phyloP scores from a whole-genome alignment of 1,140 invertebrate genomes.

The Trinorchestia longiramus region DNA sequence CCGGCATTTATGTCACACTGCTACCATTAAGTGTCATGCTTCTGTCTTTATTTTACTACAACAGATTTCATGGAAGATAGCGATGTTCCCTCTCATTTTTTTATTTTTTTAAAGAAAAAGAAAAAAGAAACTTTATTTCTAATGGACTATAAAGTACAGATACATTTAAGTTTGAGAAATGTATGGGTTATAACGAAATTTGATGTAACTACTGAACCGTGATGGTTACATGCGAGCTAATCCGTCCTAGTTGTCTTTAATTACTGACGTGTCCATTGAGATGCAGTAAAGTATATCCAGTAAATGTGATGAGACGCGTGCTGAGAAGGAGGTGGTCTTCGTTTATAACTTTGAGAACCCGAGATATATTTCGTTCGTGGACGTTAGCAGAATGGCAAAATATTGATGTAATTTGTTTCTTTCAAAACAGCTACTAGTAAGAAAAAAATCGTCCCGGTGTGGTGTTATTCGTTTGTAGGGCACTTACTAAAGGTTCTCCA shows the following conservation, averaged over 20 bases:
- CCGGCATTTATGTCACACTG: too few species aligned
- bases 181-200: background rate
- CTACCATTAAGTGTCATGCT: background rate
- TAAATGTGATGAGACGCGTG: background rate
- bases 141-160: background rate
- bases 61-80: background rate
- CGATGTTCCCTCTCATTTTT: background rate
- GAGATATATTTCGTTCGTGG: background rate
- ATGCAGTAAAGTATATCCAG: background rate
- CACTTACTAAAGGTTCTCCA: too few species aligned
- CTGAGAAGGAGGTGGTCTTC: background rate
- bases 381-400: too few species aligned
- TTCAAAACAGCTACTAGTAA: too few species aligned
- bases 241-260: background rate
- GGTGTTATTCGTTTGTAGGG: too few species aligned
- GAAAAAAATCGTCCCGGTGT: too few species aligned
- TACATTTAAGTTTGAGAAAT: background rate
- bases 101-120: background rate
- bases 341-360: background rate
- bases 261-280: background rate
- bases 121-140: background rate
- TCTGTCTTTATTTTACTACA: background rate
- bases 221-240: background rate
- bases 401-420: background rate
- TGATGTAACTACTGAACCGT: background rate